Conservation (phyloP, 2,888 invertebrate species). For the Sinohyriopsis cumingii region DNA sequence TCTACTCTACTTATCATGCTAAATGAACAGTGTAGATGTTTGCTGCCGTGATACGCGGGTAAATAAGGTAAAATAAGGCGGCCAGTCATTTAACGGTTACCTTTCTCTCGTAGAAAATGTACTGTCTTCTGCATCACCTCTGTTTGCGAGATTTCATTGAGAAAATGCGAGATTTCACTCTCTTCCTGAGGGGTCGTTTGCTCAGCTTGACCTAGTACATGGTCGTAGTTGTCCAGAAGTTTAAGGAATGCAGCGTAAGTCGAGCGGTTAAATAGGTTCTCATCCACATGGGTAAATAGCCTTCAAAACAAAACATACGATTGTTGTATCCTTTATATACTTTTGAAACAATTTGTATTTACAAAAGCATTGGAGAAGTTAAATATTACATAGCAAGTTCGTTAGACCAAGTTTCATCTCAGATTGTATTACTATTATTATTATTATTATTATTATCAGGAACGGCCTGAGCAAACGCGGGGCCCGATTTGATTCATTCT, state of each 20-base stretch:
- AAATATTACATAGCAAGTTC: too few relatives aligned
- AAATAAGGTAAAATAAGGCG: too few relatives aligned
- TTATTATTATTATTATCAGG: too few relatives aligned
- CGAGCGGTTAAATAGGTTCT: conserved; percentile 38
- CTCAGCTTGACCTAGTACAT: conserved; percentile 80
- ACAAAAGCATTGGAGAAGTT: too few relatives aligned
- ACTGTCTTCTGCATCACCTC: conserved; percentile 83
- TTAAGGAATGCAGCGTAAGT: conserved; percentile 83
- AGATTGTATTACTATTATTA: too few relatives aligned
- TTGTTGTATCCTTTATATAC: conserved; percentile 1
- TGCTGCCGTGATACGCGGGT: too few relatives aligned
- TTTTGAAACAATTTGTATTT: too few relatives aligned
- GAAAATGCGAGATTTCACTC: conserved; percentile 84
- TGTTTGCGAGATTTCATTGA: conserved; percentile 85
- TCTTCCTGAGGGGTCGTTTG: conserved; percentile 82
- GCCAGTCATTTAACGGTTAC: conserved; percentile 61
- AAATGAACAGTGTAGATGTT: too few relatives aligned
- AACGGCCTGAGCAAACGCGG: too few relatives aligned
- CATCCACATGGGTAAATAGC: conserved; percentile 50
- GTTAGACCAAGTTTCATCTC: too few relatives aligned
- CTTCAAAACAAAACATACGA: conserved; percentile 23
- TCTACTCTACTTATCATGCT: too few relatives aligned
- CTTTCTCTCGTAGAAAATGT: conserved; percentile 78
- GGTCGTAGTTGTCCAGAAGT: conserved; percentile 89
- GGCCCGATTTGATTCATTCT: too few relatives aligned